Conservation (phyloP, 1,140 invertebrate species). For the Sarcophaga bullata region DNA sequence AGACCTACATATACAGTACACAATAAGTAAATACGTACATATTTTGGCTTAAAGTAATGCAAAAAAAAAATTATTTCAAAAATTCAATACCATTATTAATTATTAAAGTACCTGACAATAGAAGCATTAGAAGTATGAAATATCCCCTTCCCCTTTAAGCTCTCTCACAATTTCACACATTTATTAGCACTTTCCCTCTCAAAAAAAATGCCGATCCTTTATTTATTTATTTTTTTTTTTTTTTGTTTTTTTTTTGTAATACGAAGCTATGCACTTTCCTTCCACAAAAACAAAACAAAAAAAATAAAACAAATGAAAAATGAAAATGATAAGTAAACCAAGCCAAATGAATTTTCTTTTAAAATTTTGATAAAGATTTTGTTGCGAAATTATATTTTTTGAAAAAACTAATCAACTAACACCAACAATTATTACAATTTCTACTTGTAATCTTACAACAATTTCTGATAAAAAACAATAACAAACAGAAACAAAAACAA, state of each 20-base stretch:
- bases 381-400: not conserved
- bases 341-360: not conserved
- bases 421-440: not conserved
- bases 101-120: slow-evolving; percentile 64
- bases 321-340: too few species aligned
- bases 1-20: too few species aligned
- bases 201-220: not conserved
- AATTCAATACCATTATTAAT: slow-evolving; percentile 11
- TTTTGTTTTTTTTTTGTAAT: too few species aligned
- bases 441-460: not conserved
- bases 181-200: not conserved
- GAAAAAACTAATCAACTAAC: too few species aligned
- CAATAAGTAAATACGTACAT: too few species aligned
- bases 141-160: slow-evolving; percentile 2
- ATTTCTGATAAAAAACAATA: too few species aligned
- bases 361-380: not conserved
- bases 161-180: not conserved
- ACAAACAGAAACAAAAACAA: not conserved
- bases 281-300: too few species aligned
- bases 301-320: too few species aligned
- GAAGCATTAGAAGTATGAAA: slow-evolving; percentile 47
- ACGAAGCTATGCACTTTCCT: not conserved
- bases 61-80: too few species aligned
- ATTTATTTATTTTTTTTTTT: too few species aligned
- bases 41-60: too few species aligned